These are phyloP conservation scores for Patella vulgata DNA, from an alignment of 1,140 invertebrate species.

Conservation along the genomic window DNA sequence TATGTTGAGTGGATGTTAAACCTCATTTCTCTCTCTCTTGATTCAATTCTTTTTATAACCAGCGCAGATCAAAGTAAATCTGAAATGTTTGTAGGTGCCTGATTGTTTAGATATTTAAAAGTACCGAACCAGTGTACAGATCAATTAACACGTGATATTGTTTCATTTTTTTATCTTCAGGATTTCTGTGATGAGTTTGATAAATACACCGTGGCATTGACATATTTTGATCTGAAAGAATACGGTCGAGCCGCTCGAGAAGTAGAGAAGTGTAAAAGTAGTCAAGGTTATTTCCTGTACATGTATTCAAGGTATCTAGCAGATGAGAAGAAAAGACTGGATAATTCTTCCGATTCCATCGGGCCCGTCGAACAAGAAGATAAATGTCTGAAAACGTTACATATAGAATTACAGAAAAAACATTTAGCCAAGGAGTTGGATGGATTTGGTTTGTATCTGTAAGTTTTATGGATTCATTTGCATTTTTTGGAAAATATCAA, in stretches of 20 bases:
- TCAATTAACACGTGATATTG: too few species aligned
- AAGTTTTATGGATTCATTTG: too few species aligned
- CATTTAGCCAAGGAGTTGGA: slow-evolving; percentile 73
- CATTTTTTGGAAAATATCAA: too few species aligned
- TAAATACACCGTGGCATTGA: slow-evolving; percentile 82
- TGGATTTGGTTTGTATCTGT: slow-evolving; percentile 89
- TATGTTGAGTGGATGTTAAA: too few species aligned
- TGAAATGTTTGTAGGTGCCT: too few species aligned
- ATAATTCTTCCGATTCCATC: slow-evolving; percentile 83
- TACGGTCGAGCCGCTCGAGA: slow-evolving; percentile 91
- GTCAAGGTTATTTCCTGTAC: slow-evolving; percentile 81
- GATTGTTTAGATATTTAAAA: too few species aligned
- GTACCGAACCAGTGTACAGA: too few species aligned
- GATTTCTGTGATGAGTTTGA: slow-evolving; percentile 71
- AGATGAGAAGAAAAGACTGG: slow-evolving; percentile 86
- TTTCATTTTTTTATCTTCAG: too few species aligned
- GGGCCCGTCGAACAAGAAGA: slow-evolving; percentile 60
- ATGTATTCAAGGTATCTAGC: slow-evolving; percentile 87
- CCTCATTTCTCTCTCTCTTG: too few species aligned
- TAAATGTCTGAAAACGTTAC: slow-evolving; percentile 57
- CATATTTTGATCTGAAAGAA: slow-evolving; percentile 91
- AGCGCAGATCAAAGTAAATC: too few species aligned
- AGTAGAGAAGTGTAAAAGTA: slow-evolving; percentile 75
- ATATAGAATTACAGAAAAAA: slow-evolving; percentile 61
- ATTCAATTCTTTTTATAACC: too few species aligned